Evolutionary conservation across 2,888 invertebrate species (phyloP).

Genomic region (Xanthia icteritia): DNA sequence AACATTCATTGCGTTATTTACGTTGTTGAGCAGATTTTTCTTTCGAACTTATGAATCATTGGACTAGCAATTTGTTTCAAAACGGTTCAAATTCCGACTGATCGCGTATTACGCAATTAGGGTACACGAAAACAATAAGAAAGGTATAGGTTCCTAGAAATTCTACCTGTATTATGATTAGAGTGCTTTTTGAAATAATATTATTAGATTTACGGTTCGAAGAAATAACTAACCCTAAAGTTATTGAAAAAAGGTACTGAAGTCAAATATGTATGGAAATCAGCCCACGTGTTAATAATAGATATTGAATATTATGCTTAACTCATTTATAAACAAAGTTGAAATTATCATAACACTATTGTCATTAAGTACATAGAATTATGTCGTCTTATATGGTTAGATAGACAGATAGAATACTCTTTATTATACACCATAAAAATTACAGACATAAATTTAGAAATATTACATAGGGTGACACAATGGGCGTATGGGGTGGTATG

Average conservation of each 20-base stretch:
- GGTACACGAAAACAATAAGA: neutral
- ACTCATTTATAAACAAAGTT: neutral
- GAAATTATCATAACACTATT: conserved; percentile 38
- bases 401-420: too few relatives aligned
- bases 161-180: neutral
- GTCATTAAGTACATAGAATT: neutral
- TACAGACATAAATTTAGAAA: too few relatives aligned
- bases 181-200: neutral
- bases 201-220: neutral
- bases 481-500: too few relatives aligned
- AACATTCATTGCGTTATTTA: too few relatives aligned
- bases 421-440: too few relatives aligned
- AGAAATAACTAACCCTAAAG: neutral
- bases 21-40: too few relatives aligned
- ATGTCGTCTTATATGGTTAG: neutral
- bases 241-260: neutral
- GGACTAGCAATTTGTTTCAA: too few relatives aligned
- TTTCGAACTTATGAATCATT: too few relatives aligned
- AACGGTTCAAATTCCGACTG: too few relatives aligned
- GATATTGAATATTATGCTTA: conserved; percentile 15
- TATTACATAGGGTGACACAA: too few relatives aligned
- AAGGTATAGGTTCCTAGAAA: neutral
- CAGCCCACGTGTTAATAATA: conserved; percentile 15
- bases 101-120: too few relatives aligned
- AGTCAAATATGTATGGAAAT: conserved; percentile 1